Percentiles rank a stretch among this genome's conserved stretches.
Conservation (phyloP, 2,113 vertebrate species). For the Alaudala cheleensis region DNA sequence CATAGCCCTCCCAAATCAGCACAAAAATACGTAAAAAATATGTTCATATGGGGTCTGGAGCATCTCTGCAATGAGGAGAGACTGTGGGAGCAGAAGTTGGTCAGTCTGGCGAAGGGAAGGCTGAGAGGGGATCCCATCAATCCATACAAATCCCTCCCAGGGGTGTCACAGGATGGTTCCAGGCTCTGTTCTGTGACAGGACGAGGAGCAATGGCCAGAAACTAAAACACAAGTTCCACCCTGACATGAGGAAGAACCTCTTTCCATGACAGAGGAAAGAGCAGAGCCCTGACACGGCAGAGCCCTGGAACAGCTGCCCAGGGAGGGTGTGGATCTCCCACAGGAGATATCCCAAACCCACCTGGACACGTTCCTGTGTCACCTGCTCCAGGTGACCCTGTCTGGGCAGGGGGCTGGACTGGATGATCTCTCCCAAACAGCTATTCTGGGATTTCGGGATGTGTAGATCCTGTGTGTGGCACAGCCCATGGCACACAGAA, state of each 20-base stretch:
- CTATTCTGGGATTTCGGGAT: not conserved
- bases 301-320: not conserved
- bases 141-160: not conserved
- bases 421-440: not conserved
- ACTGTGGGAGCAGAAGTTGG: fast-evolving
- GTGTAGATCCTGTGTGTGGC: not conserved
- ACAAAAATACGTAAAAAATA: not conserved
- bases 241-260: not conserved
- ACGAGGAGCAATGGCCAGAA: not conserved
- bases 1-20: not conserved
- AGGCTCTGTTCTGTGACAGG: not conserved
- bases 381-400: not conserved
- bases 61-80: not conserved
- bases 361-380: not conserved
- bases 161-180: not conserved
- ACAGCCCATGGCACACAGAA: fast-evolving
- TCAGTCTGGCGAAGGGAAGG: not conserved
- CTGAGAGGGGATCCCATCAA: not conserved
- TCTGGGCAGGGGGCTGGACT: not conserved
- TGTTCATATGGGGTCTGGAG: not conserved
- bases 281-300: not conserved
- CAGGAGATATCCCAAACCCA: not conserved
- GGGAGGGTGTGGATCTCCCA: not conserved
- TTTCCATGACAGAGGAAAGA: not conserved
- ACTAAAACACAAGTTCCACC: not conserved